Conservation (phyloP, 53 echinoderm and acorn worm species). For the Astropecten irregularis region DNA sequence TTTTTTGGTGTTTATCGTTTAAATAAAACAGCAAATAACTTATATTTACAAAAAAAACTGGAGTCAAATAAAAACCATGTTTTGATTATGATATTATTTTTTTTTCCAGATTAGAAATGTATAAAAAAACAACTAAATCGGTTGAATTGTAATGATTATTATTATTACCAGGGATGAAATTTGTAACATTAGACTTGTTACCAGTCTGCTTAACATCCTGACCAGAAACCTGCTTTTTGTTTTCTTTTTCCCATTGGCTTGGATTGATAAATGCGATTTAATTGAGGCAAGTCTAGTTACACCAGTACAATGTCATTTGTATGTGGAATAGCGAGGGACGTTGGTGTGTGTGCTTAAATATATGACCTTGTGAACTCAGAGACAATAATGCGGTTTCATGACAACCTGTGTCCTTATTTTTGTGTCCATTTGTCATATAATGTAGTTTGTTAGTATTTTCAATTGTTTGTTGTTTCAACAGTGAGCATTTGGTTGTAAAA, state of each 20-base stretch:
- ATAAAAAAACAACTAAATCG: not conserved
- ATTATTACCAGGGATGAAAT: not conserved
- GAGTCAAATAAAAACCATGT: slow-evolving; percentile 11
- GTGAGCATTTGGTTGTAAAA: no score
- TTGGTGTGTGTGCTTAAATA: slow-evolving; percentile 69
- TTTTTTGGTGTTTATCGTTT: no score
- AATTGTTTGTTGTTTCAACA: no score
- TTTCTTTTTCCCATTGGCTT: slow-evolving; percentile 45
- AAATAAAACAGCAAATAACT: slow-evolving; percentile 38
- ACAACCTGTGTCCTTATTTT: slow-evolving; percentile 45
- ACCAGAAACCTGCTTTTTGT: slow-evolving; percentile 43
- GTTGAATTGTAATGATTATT: not conserved
- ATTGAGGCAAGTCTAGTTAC: slow-evolving; percentile 58
- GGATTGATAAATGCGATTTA: slow-evolving; percentile 14
- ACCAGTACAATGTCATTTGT: slow-evolving; percentile 33
- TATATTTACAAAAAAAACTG: slow-evolving; percentile 46
- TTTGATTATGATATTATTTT: slow-evolving; percentile 29
- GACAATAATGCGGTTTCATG: slow-evolving; percentile 37
- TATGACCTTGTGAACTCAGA: slow-evolving; percentile 52
- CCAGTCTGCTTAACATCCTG: slow-evolving; percentile 25
- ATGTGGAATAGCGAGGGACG: slow-evolving; percentile 9
- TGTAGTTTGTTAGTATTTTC: no score
- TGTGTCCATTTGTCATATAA: slow-evolving; percentile 14
- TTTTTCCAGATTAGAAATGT: slow-evolving; percentile 16
- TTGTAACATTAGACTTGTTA: not conserved